Percentiles rank a stretch among this genome's conserved stretches.
Conservation (phyloP, 1,140 invertebrate species). For the Apocrypta bakeri region DNA sequence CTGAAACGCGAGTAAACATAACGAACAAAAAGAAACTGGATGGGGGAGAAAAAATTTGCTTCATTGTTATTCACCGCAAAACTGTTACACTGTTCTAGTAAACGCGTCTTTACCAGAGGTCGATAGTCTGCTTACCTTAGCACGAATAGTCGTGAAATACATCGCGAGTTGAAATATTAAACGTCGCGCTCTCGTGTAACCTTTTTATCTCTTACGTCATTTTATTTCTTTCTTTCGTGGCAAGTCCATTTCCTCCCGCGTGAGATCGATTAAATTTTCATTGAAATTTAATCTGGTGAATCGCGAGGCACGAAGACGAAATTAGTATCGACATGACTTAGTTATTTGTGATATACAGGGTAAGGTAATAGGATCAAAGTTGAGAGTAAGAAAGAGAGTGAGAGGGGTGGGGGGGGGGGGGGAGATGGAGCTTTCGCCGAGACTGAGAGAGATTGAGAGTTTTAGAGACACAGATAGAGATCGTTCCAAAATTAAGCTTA, state of each 20-base stretch:
- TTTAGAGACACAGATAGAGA: too few species aligned
- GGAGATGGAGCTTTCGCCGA: too few species aligned
- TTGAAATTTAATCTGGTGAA: too few species aligned
- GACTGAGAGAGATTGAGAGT: too few species aligned
- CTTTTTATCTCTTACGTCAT: neutral
- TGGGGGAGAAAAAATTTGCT: neutral
- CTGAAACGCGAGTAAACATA: neutral
- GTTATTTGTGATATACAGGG: too few species aligned
- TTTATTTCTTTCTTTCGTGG: neutral
- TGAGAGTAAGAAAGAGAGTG: too few species aligned
- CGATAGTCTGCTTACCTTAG: neutral
- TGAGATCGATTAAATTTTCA: neutral
- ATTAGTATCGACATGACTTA: too few species aligned
- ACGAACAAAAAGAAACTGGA: neutral
- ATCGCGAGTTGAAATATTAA: slow-evolving; percentile 32
- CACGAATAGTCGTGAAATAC: slow-evolving; percentile 10
- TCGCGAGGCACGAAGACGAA: too few species aligned
- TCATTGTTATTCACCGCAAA: neutral
- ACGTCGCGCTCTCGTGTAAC: neutral
- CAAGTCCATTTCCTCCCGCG: too few species aligned
- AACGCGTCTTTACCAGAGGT: neutral
- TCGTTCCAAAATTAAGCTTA: too few species aligned
- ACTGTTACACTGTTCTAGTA: neutral
- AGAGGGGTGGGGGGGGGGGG: too few species aligned
- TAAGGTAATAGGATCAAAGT: too few species aligned